A percentile compares a stretch with the other conserved stretches of the same genome.
These are phyloP conservation scores for Otolemur garnettii DNA, from an alignment of 2,113 vertebrate genomes.

Conservation along the genomic window DNA sequence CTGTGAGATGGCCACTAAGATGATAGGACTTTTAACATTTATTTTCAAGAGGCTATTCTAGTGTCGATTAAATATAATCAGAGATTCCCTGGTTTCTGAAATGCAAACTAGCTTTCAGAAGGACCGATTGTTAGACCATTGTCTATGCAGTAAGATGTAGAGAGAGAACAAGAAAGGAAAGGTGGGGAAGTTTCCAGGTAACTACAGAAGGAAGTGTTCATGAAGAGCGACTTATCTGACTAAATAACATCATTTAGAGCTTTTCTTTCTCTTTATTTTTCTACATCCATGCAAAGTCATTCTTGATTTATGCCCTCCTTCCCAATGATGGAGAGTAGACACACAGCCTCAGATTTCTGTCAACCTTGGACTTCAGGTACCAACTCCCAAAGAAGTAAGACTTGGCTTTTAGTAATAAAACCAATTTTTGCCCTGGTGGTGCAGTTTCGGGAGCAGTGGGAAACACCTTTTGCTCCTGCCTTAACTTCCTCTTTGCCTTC, in stretches of 20 bases:
- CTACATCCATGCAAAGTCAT: neutral
- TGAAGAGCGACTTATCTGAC: neutral
- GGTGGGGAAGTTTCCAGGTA: neutral
- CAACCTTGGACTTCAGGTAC: neutral
- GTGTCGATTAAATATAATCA: neutral
- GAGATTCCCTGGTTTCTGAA: neutral
- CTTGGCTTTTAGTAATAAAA: neutral
- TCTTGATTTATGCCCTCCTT: neutral
- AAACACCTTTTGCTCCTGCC: neutral
- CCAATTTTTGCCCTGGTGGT: neutral
- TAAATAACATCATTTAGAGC: neutral
- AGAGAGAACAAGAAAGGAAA: neutral
- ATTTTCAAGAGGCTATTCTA: neutral
- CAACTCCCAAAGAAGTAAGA: neutral
- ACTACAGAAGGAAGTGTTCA: neutral
- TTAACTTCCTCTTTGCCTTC: neutral
- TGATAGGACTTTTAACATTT: neutral
- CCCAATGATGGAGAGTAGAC: neutral
- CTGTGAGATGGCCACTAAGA: neutral
- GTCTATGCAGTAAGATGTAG: neutral
- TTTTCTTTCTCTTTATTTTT: neutral
- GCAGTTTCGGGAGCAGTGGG: neutral
- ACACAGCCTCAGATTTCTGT: neutral
- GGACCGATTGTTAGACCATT: neutral
- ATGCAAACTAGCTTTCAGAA: neutral